Conservation (phyloP, 1,140 invertebrate genomes). For the Drosophila subpulchrella region DNA sequence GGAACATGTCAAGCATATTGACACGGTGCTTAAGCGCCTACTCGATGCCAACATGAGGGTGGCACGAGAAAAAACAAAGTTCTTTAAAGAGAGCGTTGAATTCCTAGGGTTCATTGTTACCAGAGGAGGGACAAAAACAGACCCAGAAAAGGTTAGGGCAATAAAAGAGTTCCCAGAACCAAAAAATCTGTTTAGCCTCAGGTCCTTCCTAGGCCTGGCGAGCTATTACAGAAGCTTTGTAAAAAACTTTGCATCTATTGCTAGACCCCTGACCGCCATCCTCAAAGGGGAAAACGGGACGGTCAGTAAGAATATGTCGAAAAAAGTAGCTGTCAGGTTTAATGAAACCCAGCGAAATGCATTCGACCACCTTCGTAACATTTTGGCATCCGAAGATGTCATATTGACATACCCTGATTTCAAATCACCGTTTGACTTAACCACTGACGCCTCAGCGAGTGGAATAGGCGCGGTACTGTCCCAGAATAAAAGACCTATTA, state of each 20-base stretch:
- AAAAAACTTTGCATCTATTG: background rate
- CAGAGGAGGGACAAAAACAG: slow-evolving; percentile 1
- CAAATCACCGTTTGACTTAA: slow-evolving; percentile 22
- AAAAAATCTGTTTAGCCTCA: slow-evolving; percentile 7
- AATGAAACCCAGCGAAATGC: slow-evolving; percentile 13
- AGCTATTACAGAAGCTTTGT: slow-evolving; percentile 21
- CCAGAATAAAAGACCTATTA: slow-evolving; percentile 19
- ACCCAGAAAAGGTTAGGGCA: slow-evolving; percentile 16
- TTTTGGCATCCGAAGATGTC: background rate
- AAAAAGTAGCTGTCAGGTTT: slow-evolving; percentile 11
- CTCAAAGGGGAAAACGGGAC: slow-evolving; percentile 19
- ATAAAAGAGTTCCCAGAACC: slow-evolving; percentile 13
- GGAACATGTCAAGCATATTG: slow-evolving; percentile 9
- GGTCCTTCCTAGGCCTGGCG: slow-evolving; percentile 11
- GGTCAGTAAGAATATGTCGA: slow-evolving; percentile 12
- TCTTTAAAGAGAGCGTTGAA: slow-evolving; percentile 17
- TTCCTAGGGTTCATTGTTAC: slow-evolving; percentile 21
- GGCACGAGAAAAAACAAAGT: slow-evolving; percentile 8
- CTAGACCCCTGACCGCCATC: slow-evolving; percentile 1
- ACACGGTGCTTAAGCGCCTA: slow-evolving; percentile 10
- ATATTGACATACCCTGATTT: slow-evolving; percentile 15
- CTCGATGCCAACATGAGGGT: slow-evolving; percentile 22
- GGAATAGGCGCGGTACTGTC: slow-evolving; percentile 20
- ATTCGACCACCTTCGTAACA: slow-evolving; percentile 21
- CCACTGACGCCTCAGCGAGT: slow-evolving; percentile 15